These are phyloP conservation scores for Trichonephila clavipes DNA, from an alignment of 1,140 invertebrate genomes.

Conservation along the genomic window DNA sequence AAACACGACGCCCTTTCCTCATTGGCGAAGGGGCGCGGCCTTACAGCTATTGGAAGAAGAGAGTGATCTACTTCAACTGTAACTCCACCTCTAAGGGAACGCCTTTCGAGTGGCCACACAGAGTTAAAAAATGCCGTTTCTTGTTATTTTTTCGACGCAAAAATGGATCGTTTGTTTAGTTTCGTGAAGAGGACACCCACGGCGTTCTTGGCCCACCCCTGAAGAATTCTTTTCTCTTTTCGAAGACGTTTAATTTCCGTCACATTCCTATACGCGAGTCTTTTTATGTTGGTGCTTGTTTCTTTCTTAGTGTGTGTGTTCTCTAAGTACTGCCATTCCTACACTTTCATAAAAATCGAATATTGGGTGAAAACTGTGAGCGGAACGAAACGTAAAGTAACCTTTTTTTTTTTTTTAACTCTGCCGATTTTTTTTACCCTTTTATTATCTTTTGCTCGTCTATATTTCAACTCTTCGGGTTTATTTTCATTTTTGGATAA, in stretches of 20 bases:
- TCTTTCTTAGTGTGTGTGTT: too few species aligned
- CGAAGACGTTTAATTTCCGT: neutral
- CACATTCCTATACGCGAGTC: too few species aligned
- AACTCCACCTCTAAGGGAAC: neutral
- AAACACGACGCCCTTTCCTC: neutral
- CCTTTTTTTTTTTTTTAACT: too few species aligned
- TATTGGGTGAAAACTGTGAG: too few species aligned
- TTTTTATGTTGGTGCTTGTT: too few species aligned
- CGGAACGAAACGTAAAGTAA: too few species aligned
- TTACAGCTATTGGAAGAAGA: neutral
- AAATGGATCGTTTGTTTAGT: constrained; percentile 57
- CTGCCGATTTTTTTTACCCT: too few species aligned
- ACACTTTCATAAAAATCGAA: too few species aligned
- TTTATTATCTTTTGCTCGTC: too few species aligned
- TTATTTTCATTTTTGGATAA: too few species aligned
- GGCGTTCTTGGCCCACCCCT: constrained; percentile 16
- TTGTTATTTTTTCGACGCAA: constrained; percentile 1
- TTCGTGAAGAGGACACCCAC: constrained; percentile 58
- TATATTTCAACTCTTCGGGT: too few species aligned
- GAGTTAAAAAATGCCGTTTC: neutral
- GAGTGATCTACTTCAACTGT: neutral
- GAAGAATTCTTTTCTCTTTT: neutral
- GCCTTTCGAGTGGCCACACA: neutral
- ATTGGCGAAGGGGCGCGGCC: neutral
- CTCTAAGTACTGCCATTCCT: too few species aligned